Conservation (phyloP, 2,888 invertebrate genomes). For the Fragum whitleyi region DNA sequence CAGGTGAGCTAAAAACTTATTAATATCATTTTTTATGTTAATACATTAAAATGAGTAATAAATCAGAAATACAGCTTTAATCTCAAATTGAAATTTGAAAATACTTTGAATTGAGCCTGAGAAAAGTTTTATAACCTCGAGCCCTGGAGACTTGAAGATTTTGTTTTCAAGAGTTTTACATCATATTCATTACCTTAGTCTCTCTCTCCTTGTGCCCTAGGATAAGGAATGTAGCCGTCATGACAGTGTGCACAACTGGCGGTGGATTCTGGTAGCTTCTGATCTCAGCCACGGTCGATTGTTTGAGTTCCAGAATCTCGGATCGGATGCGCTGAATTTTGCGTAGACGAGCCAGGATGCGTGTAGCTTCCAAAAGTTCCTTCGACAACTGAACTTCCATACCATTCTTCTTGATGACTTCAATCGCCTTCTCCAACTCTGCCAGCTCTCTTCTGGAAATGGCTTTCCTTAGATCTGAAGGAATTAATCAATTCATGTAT, state of each 20-base stretch:
- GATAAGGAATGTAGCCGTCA: conserved; percentile 83
- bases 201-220: conserved; percentile 82
- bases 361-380: conserved; percentile 80
- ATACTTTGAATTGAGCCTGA: no score
- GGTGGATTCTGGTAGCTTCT: conserved; percentile 83
- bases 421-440: conserved; percentile 81
- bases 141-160: no score
- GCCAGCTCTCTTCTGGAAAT: conserved; percentile 79
- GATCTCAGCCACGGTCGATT: conserved; percentile 84
- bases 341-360: conserved; percentile 73
- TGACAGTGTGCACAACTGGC: conserved; percentile 80
- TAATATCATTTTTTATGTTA: no score
- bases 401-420: conserved; percentile 79
- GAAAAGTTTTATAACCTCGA: no score
- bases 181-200: conserved; percentile 84
- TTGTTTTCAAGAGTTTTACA: no score
- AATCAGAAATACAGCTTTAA: no score
- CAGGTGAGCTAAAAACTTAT: no score
- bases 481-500: no score
- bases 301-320: conserved; percentile 81
- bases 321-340: conserved; percentile 77
- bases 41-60: no score
- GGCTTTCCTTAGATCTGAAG: conserved; percentile 78
- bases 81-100: no score
- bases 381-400: conserved; percentile 78